These are phyloP conservation scores for Daphoenositta chrysoptera DNA, from an alignment of 2,113 vertebrate genomes.

Conservation along the genomic window DNA sequence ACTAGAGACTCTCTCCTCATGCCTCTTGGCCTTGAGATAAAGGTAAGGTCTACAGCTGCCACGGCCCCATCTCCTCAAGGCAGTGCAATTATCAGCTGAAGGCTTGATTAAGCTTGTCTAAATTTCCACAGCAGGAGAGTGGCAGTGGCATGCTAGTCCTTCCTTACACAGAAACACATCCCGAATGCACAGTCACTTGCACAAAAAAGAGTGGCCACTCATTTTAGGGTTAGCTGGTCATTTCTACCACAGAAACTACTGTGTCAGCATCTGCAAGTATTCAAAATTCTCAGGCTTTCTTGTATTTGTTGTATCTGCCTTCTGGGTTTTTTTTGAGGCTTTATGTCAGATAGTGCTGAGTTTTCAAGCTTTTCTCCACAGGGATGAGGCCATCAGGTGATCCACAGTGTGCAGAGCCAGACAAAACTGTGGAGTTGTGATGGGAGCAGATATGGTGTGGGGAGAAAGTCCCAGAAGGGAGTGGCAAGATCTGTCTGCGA, in stretches of 20 bases:
- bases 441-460: neutral
- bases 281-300: neutral
- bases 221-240: neutral
- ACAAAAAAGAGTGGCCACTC: neutral
- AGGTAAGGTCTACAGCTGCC: neutral
- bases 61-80: neutral
- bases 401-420: neutral
- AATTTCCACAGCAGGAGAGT: neutral
- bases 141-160: neutral
- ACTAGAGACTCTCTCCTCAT: neutral
- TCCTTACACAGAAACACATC: neutral
- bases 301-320: neutral
- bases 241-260: neutral
- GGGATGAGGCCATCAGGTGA: neutral
- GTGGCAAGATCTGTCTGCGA: neutral
- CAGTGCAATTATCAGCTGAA: neutral
- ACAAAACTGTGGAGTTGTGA: neutral
- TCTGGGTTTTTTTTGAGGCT: neutral
- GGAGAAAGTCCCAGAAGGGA: neutral
- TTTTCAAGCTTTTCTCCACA: neutral
- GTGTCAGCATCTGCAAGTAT: neutral
- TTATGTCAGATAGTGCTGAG: neutral
- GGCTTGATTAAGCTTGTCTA: neutral
- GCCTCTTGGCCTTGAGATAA: neutral
- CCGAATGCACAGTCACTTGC: neutral